Base-by-base conservation (phyloP, 2,113 vertebrate genomes). In the Aramus guarauna region DNA sequence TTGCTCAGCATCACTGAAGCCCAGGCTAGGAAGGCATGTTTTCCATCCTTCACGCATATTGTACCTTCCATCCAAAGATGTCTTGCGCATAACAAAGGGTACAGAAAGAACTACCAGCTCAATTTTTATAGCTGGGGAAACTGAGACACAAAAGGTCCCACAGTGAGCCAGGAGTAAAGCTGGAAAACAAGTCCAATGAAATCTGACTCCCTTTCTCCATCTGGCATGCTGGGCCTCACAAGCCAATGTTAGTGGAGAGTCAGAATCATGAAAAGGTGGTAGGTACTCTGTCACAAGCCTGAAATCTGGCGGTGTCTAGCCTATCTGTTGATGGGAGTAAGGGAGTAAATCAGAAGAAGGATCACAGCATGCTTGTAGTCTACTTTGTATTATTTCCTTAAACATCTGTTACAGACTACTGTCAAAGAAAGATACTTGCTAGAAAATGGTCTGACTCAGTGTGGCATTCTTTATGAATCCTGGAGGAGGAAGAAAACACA, bases 11-110 rank as follows among this genome's bases (percentile, higher is more conserved):
- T 53, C 41, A 27, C 48, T 75, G 68, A 59, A 79, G 48, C 34
- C 43, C 20, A 36, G 45, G 20, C 55, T 41, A 52, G 48, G 24
- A 52, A 56, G 58, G 21, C 16, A 8, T 11, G 37, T 73, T 64
- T 52, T 56, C 20, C 34, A 8, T 58, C 60, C 32, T 52, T 73
- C 1, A 2, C 0, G 1, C 12, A 2, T 45, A 21, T 15, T 0
- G 0, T 48, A 59, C 47, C 58, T 91, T 60, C 66, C 36, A n/a
- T 20, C 47, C 39, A 43, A 77, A 91, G 47, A 50, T 34, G 30
- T 50, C 58, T 55, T 55, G 36, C n/a, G 9, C 36, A 3, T 66
- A 53, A 48, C 22, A 48, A 67, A 80, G 43, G 39, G 17, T 47
- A 50, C 56, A 23, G 7, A 18, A 80, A 76, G 50, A 59, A 50